Conservation (phyloP, 1,140 invertebrate species). For the Temnothorax nylanderi region DNA sequence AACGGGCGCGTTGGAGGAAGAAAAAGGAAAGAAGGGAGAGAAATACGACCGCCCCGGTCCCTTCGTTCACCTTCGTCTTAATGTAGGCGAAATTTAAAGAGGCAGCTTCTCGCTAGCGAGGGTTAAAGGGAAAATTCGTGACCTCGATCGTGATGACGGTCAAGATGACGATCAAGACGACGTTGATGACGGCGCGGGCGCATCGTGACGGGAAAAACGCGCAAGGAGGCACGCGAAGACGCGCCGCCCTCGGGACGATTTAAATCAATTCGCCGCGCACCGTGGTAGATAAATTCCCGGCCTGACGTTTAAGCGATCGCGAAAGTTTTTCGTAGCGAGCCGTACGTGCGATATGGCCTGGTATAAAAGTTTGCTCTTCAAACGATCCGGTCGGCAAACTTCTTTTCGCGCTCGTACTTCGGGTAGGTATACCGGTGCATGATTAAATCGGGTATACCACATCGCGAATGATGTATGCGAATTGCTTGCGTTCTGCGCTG, state of each 20-base stretch:
- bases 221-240: neutral
- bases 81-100: conserved; percentile 54
- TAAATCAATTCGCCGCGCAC: conserved; percentile 57
- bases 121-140: conserved; percentile 31
- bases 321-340: conserved; percentile 47
- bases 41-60: conserved; percentile 22
- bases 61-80: conserved; percentile 38
- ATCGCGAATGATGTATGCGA: conserved; percentile 32
- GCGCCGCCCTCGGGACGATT: conserved; percentile 33
- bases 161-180: neutral
- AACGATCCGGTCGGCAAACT: conserved; percentile 53
- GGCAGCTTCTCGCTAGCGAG: neutral
- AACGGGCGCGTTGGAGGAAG: neutral
- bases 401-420: conserved; percentile 18
- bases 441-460: conserved; percentile 35
- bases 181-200: neutral
- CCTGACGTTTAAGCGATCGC: conserved; percentile 36
- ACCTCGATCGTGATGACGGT: neutral
- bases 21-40: neutral
- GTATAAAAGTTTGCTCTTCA: conserved; percentile 53
- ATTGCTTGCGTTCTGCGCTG: conserved; percentile 19
- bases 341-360: conserved; percentile 44
- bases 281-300: conserved; percentile 50
- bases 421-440: neutral
- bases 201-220: neutral